These are phyloP conservation scores for Gymnorhina tibicen DNA, from an alignment of 2,113 vertebrate species.

Conservation along the genomic window DNA sequence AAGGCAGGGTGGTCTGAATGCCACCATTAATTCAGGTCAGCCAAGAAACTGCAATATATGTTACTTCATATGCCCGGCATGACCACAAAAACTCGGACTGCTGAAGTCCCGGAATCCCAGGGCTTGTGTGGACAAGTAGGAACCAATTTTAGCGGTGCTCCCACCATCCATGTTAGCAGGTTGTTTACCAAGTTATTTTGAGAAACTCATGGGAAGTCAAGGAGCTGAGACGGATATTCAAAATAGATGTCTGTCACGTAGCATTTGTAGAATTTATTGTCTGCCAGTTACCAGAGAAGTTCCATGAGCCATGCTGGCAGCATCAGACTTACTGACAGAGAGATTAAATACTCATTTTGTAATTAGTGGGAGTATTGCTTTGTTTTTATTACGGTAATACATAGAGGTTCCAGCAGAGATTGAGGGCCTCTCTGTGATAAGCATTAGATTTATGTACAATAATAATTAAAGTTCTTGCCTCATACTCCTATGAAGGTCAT, in stretches of 20 bases:
- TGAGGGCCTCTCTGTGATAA: slow-evolving; percentile 41
- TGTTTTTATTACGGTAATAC: slow-evolving; percentile 40
- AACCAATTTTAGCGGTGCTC: slow-evolving; percentile 10
- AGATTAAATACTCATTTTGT: slow-evolving; percentile 32
- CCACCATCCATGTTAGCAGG: background rate
- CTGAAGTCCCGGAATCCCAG: background rate
- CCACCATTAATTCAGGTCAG: background rate
- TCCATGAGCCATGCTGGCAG: background rate
- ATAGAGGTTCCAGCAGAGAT: background rate
- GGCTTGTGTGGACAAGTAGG: slow-evolving; percentile 48
- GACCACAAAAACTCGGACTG: background rate
- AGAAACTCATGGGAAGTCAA: slow-evolving; percentile 41
- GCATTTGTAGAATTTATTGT: slow-evolving; percentile 32
- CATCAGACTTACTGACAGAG: background rate
- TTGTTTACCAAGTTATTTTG: slow-evolving; percentile 60
- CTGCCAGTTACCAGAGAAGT: background rate
- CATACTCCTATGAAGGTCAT: slow-evolving; percentile 35
- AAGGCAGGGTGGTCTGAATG: background rate
- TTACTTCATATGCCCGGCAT: background rate
- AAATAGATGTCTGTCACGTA: slow-evolving; percentile 38
- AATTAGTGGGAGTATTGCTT: slow-evolving; percentile 38
- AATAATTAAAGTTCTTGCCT: slow-evolving; percentile 51
- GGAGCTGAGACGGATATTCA: slow-evolving; percentile 8
- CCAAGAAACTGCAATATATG: background rate
- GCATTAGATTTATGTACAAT: slow-evolving; percentile 41